Percentiles rank a stretch among this genome's conserved stretches.
Conservation (phyloP, 1,140 invertebrate genomes). For the Penaeus chinensis region DNA sequence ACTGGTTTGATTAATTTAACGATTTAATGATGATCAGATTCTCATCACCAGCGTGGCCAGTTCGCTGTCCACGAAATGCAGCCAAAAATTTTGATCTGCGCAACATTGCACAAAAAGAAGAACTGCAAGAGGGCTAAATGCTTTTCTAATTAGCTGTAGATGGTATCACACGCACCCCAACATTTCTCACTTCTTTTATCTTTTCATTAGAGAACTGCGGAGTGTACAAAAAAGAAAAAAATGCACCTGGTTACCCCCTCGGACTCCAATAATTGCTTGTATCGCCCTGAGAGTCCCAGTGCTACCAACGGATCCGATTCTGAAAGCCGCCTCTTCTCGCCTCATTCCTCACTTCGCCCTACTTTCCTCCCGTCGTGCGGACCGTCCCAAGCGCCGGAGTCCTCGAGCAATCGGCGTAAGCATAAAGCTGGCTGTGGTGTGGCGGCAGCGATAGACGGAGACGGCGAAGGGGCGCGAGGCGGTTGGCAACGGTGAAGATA, state of each 20-base stretch:
- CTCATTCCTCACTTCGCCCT: background rate
- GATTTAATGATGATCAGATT: too few relatives aligned
- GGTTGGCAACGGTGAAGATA: slow-evolving; percentile 57
- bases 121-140: too few relatives aligned
- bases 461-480: background rate
- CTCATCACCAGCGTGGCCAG: too few relatives aligned
- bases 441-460: background rate
- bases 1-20: too few relatives aligned
- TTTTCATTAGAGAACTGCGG: slow-evolving; percentile 43
- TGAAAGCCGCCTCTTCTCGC: background rate
- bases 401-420: too few relatives aligned
- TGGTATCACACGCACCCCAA: slow-evolving; percentile 36
- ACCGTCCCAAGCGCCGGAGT: too few relatives aligned
- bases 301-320: slow-evolving; percentile 6
- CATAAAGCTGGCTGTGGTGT: too few relatives aligned
- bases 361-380: too few relatives aligned
- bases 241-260: slow-evolving; percentile 45
- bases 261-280: slow-evolving; percentile 56
- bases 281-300: slow-evolving; percentile 31
- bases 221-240: slow-evolving; percentile 1
- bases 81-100: too few relatives aligned
- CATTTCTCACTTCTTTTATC: slow-evolving; percentile 48
- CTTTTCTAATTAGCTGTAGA: background rate
- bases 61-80: too few relatives aligned
- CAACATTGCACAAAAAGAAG: too few relatives aligned